phyloP scores from a whole-genome alignment of 2,113 vertebrate genomes.

The Siniperca chuatsi region DNA sequence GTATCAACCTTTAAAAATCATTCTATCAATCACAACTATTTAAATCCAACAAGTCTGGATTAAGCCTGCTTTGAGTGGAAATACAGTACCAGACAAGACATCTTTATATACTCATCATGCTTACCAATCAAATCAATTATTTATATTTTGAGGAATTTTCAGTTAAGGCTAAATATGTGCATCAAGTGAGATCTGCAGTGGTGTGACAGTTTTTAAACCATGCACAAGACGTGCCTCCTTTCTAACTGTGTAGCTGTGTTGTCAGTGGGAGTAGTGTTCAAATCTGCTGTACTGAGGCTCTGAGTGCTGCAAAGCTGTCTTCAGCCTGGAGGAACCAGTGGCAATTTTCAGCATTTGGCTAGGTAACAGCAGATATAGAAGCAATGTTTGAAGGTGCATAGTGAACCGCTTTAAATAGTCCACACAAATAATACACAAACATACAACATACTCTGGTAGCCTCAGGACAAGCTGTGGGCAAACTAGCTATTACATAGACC shows the following conservation, averaged over 20 bases:
- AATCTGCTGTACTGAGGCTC: background rate
- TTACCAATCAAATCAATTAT: background rate
- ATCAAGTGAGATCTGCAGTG: background rate
- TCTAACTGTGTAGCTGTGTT: no score
- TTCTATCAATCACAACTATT: background rate
- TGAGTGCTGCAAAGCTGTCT: background rate
- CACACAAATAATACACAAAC: background rate
- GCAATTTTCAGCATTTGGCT: background rate
- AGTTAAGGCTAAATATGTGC: background rate
- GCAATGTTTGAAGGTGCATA: background rate
- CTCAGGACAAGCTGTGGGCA: background rate
- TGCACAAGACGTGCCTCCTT: background rate
- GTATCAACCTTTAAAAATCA: conserved; percentile 2
- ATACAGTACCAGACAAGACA: background rate
- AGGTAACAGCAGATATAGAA: background rate
- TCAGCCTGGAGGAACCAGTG: background rate
- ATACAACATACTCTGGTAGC: background rate
- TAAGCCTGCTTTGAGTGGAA: background rate
- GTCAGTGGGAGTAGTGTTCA: background rate
- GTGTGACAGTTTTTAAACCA: background rate
- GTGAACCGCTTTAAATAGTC: background rate
- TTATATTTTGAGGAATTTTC: background rate
- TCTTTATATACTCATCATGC: background rate
- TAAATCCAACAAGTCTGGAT: background rate
- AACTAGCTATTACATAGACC: background rate